phyloP scores from a whole-genome alignment of 2,888 invertebrate genomes.

The Dinocampus coccinellae region DNA sequence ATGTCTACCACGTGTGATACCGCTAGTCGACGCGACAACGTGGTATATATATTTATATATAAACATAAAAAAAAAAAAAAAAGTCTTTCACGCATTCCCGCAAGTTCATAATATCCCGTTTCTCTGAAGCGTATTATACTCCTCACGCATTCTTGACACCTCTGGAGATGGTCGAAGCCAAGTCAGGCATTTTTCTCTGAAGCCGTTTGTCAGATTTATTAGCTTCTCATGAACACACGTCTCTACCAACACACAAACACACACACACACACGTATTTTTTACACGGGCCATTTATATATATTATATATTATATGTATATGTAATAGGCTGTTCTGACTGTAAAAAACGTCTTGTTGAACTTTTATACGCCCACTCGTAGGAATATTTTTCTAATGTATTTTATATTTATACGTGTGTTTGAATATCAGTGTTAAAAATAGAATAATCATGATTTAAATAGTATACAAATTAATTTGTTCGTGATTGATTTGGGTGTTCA shows the following conservation, averaged over 20 bases:
- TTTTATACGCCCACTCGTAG: neutral
- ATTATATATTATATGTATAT: neutral
- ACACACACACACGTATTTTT: neutral
- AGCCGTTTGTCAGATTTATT: conserved; percentile 43
- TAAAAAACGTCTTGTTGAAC: neutral
- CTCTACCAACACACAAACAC: neutral
- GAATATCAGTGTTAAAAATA: neutral
- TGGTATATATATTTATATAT: neutral
- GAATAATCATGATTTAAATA: too few relatives aligned
- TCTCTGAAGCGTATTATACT: conserved; percentile 3
- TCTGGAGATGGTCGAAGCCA: conserved; percentile 13
- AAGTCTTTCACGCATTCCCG: conserved; percentile 25
- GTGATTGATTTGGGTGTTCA: neutral
- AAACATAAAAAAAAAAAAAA: neutral
- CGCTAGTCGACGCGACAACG: neutral
- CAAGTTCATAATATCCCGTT: conserved; percentile 23
- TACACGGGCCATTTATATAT: neutral
- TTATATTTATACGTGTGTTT: neutral
- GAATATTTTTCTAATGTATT: neutral
- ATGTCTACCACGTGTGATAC: neutral
- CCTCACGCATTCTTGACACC: conserved; percentile 30
- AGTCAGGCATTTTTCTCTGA: conserved; percentile 23
- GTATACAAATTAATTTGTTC: neutral
- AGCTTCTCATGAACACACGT: conserved; percentile 19
- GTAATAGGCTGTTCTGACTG: neutral